Percentiles rank a stretch among this genome's conserved stretches.
phyloP scores from a whole-genome alignment of 2,797 vertebrate species.

The Alca torda region DNA sequence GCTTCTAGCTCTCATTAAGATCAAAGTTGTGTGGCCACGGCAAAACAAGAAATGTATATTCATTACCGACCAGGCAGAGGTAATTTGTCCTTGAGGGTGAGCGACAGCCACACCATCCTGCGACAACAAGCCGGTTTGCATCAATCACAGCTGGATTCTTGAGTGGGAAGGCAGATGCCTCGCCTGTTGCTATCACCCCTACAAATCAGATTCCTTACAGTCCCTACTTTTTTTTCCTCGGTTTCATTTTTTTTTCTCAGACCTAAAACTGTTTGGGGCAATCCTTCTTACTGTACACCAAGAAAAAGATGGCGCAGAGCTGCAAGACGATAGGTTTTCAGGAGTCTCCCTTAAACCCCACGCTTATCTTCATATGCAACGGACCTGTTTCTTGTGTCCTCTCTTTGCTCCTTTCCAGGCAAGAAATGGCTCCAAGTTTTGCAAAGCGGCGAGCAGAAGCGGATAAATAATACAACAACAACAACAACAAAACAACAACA shows the following conservation, averaged over 20 bases:
- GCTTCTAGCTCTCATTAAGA: neutral
- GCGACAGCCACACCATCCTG: neutral
- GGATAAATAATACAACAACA: neutral
- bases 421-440: neutral
- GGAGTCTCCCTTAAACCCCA: neutral
- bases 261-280: neutral
- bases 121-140: neutral
- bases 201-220: neutral
- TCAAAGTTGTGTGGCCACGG: neutral
- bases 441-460: neutral
- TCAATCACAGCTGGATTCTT: accelerated
- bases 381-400: neutral
- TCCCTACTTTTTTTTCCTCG: neutral
- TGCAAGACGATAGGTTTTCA: neutral
- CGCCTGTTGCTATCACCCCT: neutral
- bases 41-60: neutral
- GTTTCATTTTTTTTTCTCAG: neutral
- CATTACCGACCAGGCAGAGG: neutral
- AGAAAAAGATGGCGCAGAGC: neutral
- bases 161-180: neutral
- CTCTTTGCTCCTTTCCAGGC: neutral
- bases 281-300: neutral
- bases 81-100: neutral
- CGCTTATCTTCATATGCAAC: neutral
- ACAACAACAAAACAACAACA: neutral